Base-by-base conservation (phyloP, 2,113 vertebrate genomes). In the Rhagologus leucostigma region DNA sequence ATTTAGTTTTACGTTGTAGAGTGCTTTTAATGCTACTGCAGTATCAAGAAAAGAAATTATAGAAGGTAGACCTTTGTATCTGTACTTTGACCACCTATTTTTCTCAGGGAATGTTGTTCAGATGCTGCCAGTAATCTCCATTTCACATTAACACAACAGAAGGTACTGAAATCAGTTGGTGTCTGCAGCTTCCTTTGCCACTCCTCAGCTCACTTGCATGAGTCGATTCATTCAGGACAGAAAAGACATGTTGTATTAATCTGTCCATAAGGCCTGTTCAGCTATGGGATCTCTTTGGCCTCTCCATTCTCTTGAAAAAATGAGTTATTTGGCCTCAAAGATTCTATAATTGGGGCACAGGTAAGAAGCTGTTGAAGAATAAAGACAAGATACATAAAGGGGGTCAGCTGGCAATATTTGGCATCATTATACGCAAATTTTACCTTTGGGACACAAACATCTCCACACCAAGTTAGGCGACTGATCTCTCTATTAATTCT, bases 181-280 rank as follows among this genome's bases (percentile, higher is more conserved):
- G 29, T 62, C 33, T 84, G 69, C 30, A 81, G 11, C 37, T 90
- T 80, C 47, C 32, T 79, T 88, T 64, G 42, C 27, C 30, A 20
- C 19, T 35, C 21, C 29, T 90, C 23, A 19, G 16, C 76, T 94
- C 50, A 37, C 47, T 77, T 78, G 32, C 15, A 19, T 19, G 35
- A 75, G 30, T 56, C 0, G 0, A 2, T 59, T 75, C 47, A 32
- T 44, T 76, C 24, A 39, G 64, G 26, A 63, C 32, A 53, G 77
- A 81, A 81, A 69, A 70, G 42, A 10, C 8, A 7, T 21, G 30
- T 53, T 35, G 11, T 27, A 0, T 52, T 53, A 68, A 41, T n/a
- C 17, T 82, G 39, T 50, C 63, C 11, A 6, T 77, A 64, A 80
- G 7, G 3, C 83, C 57, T 77, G 3, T 71, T 85, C 35, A 37